phyloP scores from a whole-genome alignment of 2,888 invertebrate genomes.

The Linnaemya tessellans region DNA sequence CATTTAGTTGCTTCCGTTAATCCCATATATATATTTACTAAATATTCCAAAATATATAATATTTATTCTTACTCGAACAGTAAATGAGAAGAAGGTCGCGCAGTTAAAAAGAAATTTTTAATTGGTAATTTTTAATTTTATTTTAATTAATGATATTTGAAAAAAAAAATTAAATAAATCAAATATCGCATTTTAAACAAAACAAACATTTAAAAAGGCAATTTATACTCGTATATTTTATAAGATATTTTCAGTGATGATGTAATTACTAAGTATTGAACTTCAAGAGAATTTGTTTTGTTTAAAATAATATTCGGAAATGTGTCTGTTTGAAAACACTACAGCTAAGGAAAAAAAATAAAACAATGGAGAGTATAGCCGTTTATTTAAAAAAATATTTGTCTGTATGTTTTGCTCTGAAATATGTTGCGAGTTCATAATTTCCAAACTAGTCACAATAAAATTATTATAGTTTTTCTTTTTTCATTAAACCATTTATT shows the following conservation, averaged over 20 bases:
- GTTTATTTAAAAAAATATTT: no score
- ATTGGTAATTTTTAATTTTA: slow-evolving; percentile 2
- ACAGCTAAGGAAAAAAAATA: background rate
- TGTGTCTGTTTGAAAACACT: background rate
- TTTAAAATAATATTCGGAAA: background rate
- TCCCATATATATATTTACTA: no score
- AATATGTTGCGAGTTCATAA: no score
- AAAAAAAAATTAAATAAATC: background rate
- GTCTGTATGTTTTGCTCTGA: no score
- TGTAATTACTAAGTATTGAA: slow-evolving; percentile 31
- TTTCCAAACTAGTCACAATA: no score
- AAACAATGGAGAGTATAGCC: no score
- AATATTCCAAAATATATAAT: no score
- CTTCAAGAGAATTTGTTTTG: slow-evolving; percentile 1
- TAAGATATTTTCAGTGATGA: slow-evolving; percentile 33
- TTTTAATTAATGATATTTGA: slow-evolving; percentile 23
- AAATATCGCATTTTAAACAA: background rate
- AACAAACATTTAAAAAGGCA: slow-evolving; percentile 3
- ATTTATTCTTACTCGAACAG: no score
- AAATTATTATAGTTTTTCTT: no score
- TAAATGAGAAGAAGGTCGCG: no score
- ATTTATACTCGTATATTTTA: background rate
- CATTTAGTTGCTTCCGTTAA: no score
- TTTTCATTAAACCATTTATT: no score
- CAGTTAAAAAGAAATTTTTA: background rate